Base-by-base conservation (phyloP, 37 sponge, comb jelly and placozoan genomes). In the Ianthella basta region DNA sequence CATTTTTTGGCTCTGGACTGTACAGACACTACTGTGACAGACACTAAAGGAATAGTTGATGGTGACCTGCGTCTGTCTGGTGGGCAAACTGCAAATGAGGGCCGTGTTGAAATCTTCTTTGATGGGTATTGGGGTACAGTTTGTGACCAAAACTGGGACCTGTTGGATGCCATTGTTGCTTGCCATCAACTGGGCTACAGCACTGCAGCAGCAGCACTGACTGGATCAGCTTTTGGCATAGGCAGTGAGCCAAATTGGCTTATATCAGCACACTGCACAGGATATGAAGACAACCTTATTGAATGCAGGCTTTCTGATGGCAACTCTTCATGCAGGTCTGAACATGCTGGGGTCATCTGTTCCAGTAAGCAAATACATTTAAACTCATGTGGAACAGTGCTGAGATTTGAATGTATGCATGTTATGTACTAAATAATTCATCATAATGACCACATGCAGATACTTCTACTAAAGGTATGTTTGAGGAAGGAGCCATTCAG, bases 71-170 rank as follows among this genome's bases (percentile, higher is more conserved):
- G 70, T 1, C 34, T 69, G 35, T 18, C 34, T 69, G 70, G 70
- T 69, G 70, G 70, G 1, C 29, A 69, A 69, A 35, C 10, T 69
- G 70, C 27, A n/a, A 6, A 30, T 35, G 35, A 69, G 6, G 70
- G 70, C 12, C 27, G 35, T 34, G 34, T 69, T n/a, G 70, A 69
- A 30, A 2, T 69, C 35, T 30, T 30, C 27, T 6, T 69, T 1
- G 6, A 69, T 69, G 70, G 70, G 12, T 15, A 34, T 69, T 69
- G 70, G 70, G 33, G 33, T 34, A 30, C 70, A 34, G 70, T 69
- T 0, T 69, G 70, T 69, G 35, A 69, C 27, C 15, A 30, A 69
- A 34, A 15, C 4, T 69, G 70, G 70, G 70, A 69, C 33, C 29
- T 69, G 29, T 33, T 34, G 12, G 70, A 69, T 69, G 70, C 70